phyloP scores from a whole-genome alignment of 2,797 vertebrate genomes.

The Falco biarmicus region DNA sequence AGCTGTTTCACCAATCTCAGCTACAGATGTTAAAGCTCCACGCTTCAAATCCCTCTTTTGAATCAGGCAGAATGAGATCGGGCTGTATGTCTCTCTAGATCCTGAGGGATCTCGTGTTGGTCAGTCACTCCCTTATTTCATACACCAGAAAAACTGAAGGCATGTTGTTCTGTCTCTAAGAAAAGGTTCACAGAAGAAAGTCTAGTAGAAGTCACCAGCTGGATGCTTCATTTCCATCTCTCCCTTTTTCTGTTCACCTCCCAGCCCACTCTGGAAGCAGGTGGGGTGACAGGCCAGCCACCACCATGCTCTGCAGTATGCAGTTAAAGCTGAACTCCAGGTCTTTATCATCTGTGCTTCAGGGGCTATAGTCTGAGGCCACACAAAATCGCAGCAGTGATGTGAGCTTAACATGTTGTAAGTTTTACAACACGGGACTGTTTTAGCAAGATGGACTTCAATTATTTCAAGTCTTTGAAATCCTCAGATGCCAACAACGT shows the following conservation, averaged over 20 bases:
- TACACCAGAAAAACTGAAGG: background rate
- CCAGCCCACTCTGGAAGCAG: background rate
- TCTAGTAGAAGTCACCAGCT: background rate
- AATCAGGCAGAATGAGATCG: background rate
- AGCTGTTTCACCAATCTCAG: background rate
- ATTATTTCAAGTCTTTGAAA: background rate
- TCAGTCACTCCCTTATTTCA: background rate
- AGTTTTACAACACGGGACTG: background rate
- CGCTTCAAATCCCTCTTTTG: background rate
- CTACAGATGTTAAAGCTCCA: background rate
- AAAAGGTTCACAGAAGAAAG: background rate
- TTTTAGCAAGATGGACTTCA: background rate
- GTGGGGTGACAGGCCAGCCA: background rate
- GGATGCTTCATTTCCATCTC: background rate
- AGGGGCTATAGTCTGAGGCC: background rate
- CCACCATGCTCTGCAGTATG: fast-evolving
- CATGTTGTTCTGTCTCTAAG: background rate
- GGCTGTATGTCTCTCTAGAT: background rate
- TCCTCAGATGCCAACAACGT: background rate
- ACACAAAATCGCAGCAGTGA: fast-evolving
- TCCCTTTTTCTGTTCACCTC: background rate
- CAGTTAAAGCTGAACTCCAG: background rate
- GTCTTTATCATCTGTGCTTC: background rate
- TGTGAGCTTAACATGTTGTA: background rate
- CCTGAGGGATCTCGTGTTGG: fast-evolving